phyloP scores from a whole-genome alignment of 2,797 vertebrate species.

The Manis crassicaudata region DNA sequence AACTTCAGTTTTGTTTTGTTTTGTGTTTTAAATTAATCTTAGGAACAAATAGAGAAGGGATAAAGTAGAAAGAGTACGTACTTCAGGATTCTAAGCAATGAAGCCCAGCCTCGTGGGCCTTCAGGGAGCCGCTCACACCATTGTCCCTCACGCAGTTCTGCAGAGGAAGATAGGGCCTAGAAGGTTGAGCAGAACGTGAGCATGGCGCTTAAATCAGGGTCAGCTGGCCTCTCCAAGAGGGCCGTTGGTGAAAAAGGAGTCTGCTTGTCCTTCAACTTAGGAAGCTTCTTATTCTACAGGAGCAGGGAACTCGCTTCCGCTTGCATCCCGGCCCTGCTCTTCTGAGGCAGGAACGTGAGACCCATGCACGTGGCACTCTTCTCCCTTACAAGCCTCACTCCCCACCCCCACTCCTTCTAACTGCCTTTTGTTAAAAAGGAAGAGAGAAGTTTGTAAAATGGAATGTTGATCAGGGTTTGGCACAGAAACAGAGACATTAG shows the following conservation, averaged over 20 bases:
- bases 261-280: background rate
- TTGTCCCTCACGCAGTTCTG: background rate
- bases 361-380: background rate
- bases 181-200: background rate
- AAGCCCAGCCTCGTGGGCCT: fast-evolving
- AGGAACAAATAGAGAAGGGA: background rate
- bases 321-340: background rate
- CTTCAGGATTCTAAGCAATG: background rate
- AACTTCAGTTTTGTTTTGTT: background rate
- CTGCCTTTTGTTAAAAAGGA: background rate
- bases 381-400: background rate
- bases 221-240: background rate
- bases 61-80: background rate
- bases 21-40: background rate
- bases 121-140: fast-evolving
- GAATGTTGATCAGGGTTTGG: background rate
- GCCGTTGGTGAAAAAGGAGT: background rate
- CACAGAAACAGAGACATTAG: background rate
- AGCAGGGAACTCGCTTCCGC: background rate
- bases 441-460: background rate
- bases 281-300: background rate
- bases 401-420: fast-evolving
- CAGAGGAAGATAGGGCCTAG: background rate
- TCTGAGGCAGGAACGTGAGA: background rate
- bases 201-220: background rate